phyloP scores from a whole-genome alignment of 2,797 vertebrate genomes.

The Hylomyscus alleni region DNA sequence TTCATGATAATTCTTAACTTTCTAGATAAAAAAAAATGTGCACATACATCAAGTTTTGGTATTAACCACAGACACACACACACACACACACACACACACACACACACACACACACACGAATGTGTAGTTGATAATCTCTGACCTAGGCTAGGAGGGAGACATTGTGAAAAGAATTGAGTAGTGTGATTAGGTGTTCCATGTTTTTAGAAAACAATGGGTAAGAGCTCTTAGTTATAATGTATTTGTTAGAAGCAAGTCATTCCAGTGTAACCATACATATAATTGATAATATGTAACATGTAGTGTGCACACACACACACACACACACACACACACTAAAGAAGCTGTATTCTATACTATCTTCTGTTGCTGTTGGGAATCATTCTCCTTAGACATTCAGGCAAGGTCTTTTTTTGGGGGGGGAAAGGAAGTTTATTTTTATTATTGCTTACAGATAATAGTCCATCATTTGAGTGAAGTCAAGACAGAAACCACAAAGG shows the following conservation, averaged over 20 bases:
- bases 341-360: background rate
- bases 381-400: background rate
- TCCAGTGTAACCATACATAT: background rate
- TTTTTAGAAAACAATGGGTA: background rate
- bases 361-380: background rate
- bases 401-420: no score
- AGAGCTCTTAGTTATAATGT: background rate
- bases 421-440: no score
- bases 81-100: background rate
- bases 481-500: no score
- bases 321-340: background rate
- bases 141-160: background rate
- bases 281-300: no score
- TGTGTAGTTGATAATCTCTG: slow-evolving; percentile 12
- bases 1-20: background rate
- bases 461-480: no score
- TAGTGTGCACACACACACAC: no score
- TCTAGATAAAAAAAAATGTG: slow-evolving; percentile 30
- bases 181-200: background rate
- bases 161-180: slow-evolving; percentile 13
- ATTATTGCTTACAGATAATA: no score
- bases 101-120: background rate
- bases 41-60: background rate
- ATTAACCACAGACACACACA: background rate
- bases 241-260: slow-evolving; percentile 23